Conservation (phyloP, 2,888 invertebrate genomes). For the Rhogogaster chlorosoma region DNA sequence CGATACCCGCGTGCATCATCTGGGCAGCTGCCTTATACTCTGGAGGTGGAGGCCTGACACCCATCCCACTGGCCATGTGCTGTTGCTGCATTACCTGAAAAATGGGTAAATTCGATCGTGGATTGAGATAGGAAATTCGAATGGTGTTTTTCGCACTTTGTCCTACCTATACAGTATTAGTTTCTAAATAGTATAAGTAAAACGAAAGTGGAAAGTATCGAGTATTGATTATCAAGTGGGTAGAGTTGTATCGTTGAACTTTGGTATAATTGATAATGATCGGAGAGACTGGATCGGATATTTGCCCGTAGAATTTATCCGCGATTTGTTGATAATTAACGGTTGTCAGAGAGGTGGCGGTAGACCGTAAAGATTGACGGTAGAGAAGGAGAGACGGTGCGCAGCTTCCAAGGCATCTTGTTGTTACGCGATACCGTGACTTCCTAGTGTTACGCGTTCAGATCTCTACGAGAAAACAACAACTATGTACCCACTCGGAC, state of each 20-base stretch:
- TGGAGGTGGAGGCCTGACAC: constrained; percentile 88
- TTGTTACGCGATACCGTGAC: constrained; percentile 52
- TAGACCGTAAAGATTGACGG: constrained; percentile 27
- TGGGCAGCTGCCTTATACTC: constrained; percentile 86
- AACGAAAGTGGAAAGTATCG: constrained; percentile 22
- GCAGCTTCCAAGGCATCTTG: constrained; percentile 29
- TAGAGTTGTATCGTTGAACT: not conserved
- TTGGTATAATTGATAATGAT: not conserved
- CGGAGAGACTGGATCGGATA: not conserved
- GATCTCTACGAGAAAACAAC: constrained; percentile 58
- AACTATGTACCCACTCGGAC: constrained; percentile 37
- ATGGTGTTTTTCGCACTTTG: not conserved
- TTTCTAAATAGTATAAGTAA: not conserved
- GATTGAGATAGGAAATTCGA: not conserved
- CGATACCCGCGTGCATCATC: constrained; percentile 80
- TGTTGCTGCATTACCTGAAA: constrained; percentile 76
- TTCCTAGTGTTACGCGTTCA: constrained; percentile 67
- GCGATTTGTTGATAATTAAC: constrained; percentile 23
- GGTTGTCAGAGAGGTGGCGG: constrained; percentile 9
- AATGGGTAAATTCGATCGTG: constrained; percentile 38
- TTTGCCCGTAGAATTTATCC: not conserved
- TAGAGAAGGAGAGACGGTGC: not conserved
- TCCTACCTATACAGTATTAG: not conserved
- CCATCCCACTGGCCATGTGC: constrained; percentile 77
- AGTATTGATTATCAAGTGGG: not conserved